Evolutionary conservation across 2,888 invertebrate species (phyloP).

Genomic region (Amiota minor): DNA sequence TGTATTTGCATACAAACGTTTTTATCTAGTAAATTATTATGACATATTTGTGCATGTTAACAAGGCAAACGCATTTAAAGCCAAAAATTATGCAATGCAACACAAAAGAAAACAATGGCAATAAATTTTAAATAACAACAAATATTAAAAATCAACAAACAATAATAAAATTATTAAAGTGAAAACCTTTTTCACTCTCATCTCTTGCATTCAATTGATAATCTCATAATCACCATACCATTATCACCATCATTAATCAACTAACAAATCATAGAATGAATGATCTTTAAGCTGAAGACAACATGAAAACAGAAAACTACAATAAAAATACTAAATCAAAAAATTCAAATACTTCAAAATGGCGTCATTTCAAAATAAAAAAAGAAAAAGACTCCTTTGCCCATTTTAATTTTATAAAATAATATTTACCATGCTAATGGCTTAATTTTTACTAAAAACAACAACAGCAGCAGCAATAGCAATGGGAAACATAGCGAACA

Average conservation of each 20-base stretch:
- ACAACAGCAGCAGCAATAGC: conserved; percentile 16
- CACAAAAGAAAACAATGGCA: background rate
- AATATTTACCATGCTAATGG: conserved; percentile 65
- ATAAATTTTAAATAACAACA: conserved; percentile 7
- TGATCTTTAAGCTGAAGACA: too few relatives aligned
- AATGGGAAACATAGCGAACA: conserved; percentile 27
- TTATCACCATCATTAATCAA: background rate
- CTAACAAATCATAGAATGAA: conserved; percentile 9
- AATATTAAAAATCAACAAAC: background rate
- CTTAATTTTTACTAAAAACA: conserved; percentile 48
- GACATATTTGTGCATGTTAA: conserved; percentile 20
- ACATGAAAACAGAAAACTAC: too few relatives aligned
- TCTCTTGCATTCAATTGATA: too few relatives aligned
- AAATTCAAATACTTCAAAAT: background rate
- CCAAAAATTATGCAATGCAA: conserved; percentile 7
- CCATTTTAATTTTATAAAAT: conserved; percentile 64
- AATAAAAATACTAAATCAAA: too few relatives aligned
- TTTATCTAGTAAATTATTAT: conserved; percentile 15
- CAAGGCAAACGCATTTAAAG: conserved; percentile 18
- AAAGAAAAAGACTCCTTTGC: conserved; percentile 45
- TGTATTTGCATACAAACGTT: background rate
- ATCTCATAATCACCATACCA: too few relatives aligned
- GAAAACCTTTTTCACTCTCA: too few relatives aligned
- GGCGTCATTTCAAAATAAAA: conserved; percentile 15
- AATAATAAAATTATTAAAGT: background rate